A percentile compares a stretch with the other conserved stretches of the same genome.
Conservation (phyloP, 2,888 invertebrate genomes). For the Aphodius granarius region DNA sequence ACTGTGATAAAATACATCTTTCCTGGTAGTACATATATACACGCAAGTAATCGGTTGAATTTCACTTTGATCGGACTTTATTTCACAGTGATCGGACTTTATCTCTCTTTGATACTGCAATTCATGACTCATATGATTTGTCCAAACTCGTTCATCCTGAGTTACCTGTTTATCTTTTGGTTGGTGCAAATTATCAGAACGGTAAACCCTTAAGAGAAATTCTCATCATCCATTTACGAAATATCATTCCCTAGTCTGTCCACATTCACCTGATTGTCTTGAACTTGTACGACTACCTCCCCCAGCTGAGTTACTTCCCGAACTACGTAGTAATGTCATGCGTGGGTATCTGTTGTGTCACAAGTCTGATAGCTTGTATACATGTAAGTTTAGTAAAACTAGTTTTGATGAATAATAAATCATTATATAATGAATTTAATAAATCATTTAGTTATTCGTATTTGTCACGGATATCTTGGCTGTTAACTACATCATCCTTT, state of each 20-base stretch:
- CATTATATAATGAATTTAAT: too few relatives aligned
- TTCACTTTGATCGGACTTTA: too few relatives aligned
- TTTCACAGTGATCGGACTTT: slow-evolving; percentile 34
- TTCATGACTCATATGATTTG: slow-evolving; percentile 31
- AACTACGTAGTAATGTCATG: slow-evolving; percentile 31
- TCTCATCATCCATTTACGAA: background rate
- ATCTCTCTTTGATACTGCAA: slow-evolving; percentile 33
- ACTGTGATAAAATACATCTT: too few relatives aligned
- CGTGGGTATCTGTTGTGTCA: slow-evolving; percentile 17
- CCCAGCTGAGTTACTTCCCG: slow-evolving; percentile 32
- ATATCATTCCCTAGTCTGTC: slow-evolving; percentile 27
- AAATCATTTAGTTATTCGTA: slow-evolving; percentile 23
- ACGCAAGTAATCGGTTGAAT: background rate
- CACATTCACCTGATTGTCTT: slow-evolving; percentile 32
- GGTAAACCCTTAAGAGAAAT: slow-evolving; percentile 20
- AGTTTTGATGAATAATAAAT: background rate
- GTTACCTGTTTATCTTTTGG: slow-evolving; percentile 33
- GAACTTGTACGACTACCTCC: slow-evolving; percentile 37
- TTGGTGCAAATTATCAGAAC: slow-evolving; percentile 32
- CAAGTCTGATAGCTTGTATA: slow-evolving; percentile 21
- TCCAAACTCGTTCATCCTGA: slow-evolving; percentile 30
- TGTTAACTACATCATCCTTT: slow-evolving; percentile 23
- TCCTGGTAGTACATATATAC: background rate
- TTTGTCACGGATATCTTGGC: slow-evolving; percentile 19
- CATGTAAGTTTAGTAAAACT: slow-evolving; percentile 7